Percentiles rank a stretch among this genome's conserved stretches.
Evolutionary conservation across 2,888 invertebrate species (phyloP).

Genomic region (Dryadula phaetusa): DNA sequence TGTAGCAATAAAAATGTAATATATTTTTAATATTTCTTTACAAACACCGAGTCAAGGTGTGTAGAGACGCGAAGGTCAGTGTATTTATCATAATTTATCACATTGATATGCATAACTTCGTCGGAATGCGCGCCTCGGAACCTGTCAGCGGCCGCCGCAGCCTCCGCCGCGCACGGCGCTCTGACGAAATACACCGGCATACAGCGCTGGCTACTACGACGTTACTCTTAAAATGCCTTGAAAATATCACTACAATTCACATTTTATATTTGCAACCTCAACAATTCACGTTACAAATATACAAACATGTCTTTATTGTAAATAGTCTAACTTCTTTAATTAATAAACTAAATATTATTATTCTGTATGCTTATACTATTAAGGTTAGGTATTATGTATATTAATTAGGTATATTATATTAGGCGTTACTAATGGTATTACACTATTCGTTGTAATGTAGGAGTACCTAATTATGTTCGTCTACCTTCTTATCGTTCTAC

Average conservation of each 20-base stretch:
- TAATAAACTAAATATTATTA: neutral
- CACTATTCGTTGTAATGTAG: neutral
- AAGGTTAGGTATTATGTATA: neutral
- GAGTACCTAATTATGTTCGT: neutral
- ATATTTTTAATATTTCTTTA: neutral
- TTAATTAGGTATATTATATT: no score
- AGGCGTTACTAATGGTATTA: no score
- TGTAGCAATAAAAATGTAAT: neutral
- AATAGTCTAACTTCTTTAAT: neutral
- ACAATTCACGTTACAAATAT: no score
- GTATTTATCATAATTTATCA: conserved; percentile 32
- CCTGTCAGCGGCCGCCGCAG: conserved; percentile 29
- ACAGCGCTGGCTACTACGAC: neutral
- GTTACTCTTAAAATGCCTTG: neutral
- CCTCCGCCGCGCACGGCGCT: conserved; percentile 13
- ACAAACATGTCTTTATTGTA: no score
- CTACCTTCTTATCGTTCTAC: neutral
- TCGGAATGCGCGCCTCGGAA: conserved; percentile 38
- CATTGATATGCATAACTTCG: conserved; percentile 38
- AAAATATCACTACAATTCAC: neutral
- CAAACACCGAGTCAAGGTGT: neutral
- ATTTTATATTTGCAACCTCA: neutral
- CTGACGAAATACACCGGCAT: conserved; percentile 30
- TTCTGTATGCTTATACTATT: neutral
- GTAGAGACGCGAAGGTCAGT: conserved; percentile 29